Base-by-base conservation (phyloP, 2,888 invertebrate genomes). In the Caenorhabditis wallacei region DNA sequence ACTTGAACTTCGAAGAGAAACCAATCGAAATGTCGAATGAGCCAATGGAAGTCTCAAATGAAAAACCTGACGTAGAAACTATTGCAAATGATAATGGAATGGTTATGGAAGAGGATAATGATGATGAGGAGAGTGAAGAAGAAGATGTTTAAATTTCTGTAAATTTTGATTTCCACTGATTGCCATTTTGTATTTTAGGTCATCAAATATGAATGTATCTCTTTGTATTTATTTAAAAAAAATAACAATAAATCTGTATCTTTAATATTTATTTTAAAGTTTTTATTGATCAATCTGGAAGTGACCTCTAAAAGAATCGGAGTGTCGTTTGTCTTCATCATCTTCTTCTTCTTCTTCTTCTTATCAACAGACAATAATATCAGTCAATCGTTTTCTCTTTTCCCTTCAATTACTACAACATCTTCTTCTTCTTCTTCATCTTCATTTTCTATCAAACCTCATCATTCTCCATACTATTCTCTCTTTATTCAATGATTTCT, bases 371-470 rank as follows among this genome's bases (percentile, higher is more conserved):
- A 43, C 43, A 43, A 13, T 13, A 43, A 11, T 13, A 43, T 3
- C 43, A 43, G 13, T 13, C 57, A n/a, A 20, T 43, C 63, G 43
- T n/a, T 63, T 35, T 43, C n/a, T 48, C 30, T 51, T 26, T 48
- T 30, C 35, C 20, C 40, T 8, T 64, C 66, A 63, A 63, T 63
- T 63, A 63, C 63, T 26, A 63, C 63, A 43, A 61, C 43, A 7
- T 35, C 35, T 7, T 43, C n/a, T 43, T 43, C 43, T 16, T 43
- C 5, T 61, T 64, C 48, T 64, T n/a, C 37, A 10, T 48, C 43
- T 26, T 40, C 24, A 5, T 53, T 18, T 8, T 35, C 57, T 35
- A 11, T n/a, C 37, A 43, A 11, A 3, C 37, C 56, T 57, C 2
- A 51, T 37, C 57, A 35, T 57, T 35, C 18, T 35, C 35, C 5